phyloP scores from a whole-genome alignment of 35 echinoderm and acorn worm genomes.

The Hemicentrotus pulcherrimus region DNA sequence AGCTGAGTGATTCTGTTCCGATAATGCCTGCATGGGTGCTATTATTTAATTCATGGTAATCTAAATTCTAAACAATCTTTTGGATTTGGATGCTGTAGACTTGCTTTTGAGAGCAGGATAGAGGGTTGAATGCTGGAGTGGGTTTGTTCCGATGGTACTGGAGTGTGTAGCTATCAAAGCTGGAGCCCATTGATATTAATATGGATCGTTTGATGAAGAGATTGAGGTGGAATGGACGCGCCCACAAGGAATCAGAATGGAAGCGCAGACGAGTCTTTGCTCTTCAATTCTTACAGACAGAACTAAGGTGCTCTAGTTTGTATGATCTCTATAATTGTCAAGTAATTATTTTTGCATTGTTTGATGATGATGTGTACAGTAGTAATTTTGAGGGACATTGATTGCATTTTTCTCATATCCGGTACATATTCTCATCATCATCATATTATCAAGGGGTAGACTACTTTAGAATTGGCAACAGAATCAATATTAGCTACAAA shows the following conservation, averaged over 20 bases:
- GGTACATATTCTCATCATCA: too few species aligned
- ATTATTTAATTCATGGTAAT: too few species aligned
- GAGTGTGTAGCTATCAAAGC: not conserved
- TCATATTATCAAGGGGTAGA: too few species aligned
- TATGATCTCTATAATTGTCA: not conserved
- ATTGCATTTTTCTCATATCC: too few species aligned
- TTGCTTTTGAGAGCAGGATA: not conserved
- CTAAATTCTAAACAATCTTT: too few species aligned
- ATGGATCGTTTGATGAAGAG: conserved; percentile 38
- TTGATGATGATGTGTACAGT: too few species aligned
- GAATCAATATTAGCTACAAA: too few species aligned
- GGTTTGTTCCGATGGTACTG: not conserved
- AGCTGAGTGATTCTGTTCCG: too few species aligned
- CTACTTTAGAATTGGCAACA: too few species aligned
- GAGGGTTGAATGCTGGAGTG: not conserved
- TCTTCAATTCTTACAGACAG: not conserved
- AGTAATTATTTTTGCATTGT: too few species aligned
- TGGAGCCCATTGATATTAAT: not conserved
- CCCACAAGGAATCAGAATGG: conserved; percentile 22
- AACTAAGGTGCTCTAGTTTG: conserved; percentile 8
- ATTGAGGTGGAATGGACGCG: not conserved
- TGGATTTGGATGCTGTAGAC: not conserved
- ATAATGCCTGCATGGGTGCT: too few species aligned
- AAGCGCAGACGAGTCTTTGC: not conserved
- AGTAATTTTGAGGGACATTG: too few species aligned